Evolutionary conservation across 2,113 vertebrate species (phyloP).

Genomic region (Onychostruthus taczanowskii): DNA sequence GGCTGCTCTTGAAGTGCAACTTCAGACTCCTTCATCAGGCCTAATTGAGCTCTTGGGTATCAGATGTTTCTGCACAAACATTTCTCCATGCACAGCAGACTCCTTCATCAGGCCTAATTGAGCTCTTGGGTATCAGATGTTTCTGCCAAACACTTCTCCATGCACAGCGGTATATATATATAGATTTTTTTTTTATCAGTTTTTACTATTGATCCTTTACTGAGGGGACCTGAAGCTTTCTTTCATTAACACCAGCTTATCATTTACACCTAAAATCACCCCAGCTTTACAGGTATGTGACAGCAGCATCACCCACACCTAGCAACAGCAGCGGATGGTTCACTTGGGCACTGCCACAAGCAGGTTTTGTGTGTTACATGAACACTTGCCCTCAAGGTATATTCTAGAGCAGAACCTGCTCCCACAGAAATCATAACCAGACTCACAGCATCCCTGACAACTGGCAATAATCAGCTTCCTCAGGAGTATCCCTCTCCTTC

Average conservation of each 20-base stretch:
- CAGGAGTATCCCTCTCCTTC: background rate
- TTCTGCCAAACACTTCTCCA: background rate
- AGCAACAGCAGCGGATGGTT: fast-evolving
- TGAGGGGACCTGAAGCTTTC: background rate
- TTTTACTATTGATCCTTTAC: background rate
- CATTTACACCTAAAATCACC: background rate
- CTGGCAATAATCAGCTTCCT: background rate
- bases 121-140: background rate
- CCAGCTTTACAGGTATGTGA: background rate
- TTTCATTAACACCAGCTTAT: background rate
- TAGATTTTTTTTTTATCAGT: background rate
- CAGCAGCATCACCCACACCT: background rate
- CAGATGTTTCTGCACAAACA: background rate
- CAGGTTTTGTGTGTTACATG: fast-evolving
- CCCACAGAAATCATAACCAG: background rate
- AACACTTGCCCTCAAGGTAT: background rate
- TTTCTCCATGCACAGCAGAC: background rate
- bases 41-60: background rate
- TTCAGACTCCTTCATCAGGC: background rate
- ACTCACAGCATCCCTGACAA: background rate
- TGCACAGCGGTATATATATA: background rate
- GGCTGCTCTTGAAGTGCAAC: background rate
- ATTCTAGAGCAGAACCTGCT: background rate
- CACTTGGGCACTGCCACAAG: fast-evolving
- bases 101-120: background rate